These are phyloP conservation scores for Anabas testudineus DNA, from an alignment of 2,797 vertebrate genomes.

Conservation along the genomic window DNA sequence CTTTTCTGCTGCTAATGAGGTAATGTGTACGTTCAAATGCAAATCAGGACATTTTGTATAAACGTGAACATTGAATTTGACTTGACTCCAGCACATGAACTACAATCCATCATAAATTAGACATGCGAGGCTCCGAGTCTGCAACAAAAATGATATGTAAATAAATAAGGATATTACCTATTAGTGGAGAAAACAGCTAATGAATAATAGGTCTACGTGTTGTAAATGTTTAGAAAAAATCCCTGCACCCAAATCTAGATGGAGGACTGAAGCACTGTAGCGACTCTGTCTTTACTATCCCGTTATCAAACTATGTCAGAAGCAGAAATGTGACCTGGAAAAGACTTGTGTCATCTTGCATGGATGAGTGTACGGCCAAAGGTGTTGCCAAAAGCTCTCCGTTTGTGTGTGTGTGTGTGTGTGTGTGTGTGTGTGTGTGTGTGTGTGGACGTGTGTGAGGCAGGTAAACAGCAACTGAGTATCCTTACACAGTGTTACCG, in stretches of 20 bases:
- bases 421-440: slow-evolving; percentile 4
- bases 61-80: neutral
- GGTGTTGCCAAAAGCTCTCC: slow-evolving; percentile 22
- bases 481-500: slow-evolving; percentile 15
- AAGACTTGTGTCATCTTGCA: slow-evolving; percentile 31
- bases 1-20: slow-evolving; percentile 12
- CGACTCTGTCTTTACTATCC: neutral
- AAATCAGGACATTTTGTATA: neutral
- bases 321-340: slow-evolving; percentile 40
- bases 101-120: slow-evolving; percentile 40
- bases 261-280: neutral
- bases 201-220: no score
- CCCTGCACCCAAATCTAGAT: slow-evolving; percentile 2
- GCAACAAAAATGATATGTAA: slow-evolving; percentile 57
- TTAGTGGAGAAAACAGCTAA: neutral
- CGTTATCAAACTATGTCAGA: slow-evolving; percentile 31
- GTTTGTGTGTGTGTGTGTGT: slow-evolving; percentile 10
- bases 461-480: slow-evolving; percentile 22
- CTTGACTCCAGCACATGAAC: neutral
- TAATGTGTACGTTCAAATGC: slow-evolving; percentile 7
- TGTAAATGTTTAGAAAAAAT: neutral
- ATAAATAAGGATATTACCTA: neutral
- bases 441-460: neutral
- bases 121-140: neutral
- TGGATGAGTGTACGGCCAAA: slow-evolving; percentile 22